phyloP scores from a whole-genome alignment of 2,797 vertebrate species.

The Protonibea diacanthus region DNA sequence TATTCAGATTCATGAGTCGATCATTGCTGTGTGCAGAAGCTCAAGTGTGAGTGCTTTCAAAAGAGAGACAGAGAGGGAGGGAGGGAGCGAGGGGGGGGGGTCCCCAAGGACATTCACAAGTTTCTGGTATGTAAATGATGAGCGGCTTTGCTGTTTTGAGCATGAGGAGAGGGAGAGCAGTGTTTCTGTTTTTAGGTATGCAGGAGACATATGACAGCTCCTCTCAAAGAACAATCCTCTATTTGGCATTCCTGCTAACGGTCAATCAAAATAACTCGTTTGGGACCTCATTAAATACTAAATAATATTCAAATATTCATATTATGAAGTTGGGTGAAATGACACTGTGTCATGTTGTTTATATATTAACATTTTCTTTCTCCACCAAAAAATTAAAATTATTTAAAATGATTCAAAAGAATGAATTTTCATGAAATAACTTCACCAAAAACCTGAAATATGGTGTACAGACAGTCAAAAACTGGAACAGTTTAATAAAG shows the following conservation, averaged over 20 bases:
- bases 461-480: not conserved
- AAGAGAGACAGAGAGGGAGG: conserved; percentile 7
- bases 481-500: not conserved
- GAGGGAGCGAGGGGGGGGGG: conserved; percentile 13
- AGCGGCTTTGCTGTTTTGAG: conserved; percentile 54
- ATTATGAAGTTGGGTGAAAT: not conserved
- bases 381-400: not conserved
- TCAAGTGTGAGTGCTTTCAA: conserved; percentile 55
- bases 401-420: not conserved
- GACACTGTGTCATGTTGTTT: not conserved
- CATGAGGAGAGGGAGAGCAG: conserved; percentile 28
- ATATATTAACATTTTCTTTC: not conserved
- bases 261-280: conserved; percentile 37
- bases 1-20: conserved; percentile 73
- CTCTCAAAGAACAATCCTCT: conserved; percentile 37
- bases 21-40: conserved; percentile 58
- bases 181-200: conserved; percentile 54
- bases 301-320: too few species aligned
- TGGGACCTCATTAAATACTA: conserved; percentile 51
- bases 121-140: conserved; percentile 78
- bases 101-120: conserved; percentile 74
- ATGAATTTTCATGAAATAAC: not conserved
- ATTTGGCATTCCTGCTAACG: conserved; percentile 32
- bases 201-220: conserved; percentile 61
- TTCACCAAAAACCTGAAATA: not conserved